Evolutionary conservation across 2,797 vertebrate genomes (phyloP).

Genomic region (Adelosebastes latens): DNA sequence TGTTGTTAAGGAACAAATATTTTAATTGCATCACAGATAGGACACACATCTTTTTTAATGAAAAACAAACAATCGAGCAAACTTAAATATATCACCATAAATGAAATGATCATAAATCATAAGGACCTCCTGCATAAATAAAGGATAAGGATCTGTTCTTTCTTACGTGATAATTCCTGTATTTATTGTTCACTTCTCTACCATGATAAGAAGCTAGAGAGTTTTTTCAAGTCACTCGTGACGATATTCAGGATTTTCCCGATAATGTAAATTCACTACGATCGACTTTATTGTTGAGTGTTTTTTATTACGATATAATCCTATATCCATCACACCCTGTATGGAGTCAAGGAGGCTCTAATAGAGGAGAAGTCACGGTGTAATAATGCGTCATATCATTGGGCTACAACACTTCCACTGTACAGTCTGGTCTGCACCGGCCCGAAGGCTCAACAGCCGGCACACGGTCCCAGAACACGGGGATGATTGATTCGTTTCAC

Average conservation of each 20-base stretch:
- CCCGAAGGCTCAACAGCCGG: neutral
- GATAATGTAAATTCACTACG: no score
- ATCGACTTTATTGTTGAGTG: neutral
- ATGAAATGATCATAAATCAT: no score
- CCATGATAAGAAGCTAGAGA: neutral
- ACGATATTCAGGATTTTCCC: no score
- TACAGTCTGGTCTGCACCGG: neutral
- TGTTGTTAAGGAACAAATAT: neutral
- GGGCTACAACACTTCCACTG: neutral
- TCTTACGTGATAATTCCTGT: neutral
- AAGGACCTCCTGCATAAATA: no score
- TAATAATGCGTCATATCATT: neutral
- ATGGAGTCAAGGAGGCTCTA: neutral
- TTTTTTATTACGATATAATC: neutral
- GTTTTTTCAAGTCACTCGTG: neutral
- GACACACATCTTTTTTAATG: no score
- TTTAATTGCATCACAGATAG: neutral
- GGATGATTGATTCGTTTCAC: neutral
- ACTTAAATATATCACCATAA: no score
- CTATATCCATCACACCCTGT: neutral
- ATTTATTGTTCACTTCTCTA: neutral
- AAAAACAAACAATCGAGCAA: no score
- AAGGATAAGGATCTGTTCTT: neutral
- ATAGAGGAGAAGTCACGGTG: neutral
- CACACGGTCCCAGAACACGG: neutral